Conservation (phyloP, 2,797 vertebrate genomes). For the Acanthornis magna region DNA sequence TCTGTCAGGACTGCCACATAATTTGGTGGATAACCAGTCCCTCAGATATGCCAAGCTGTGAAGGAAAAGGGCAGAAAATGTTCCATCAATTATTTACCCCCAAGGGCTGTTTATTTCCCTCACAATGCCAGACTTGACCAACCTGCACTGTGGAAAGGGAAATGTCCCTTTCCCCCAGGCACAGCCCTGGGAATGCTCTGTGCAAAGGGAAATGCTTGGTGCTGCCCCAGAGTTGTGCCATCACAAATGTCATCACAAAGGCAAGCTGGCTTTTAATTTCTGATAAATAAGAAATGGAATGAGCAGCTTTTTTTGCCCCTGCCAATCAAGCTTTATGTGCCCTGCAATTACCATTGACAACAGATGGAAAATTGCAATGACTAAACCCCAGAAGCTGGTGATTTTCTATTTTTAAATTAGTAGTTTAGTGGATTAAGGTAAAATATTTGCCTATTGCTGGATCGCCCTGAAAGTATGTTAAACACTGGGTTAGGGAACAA, state of each 20-base stretch:
- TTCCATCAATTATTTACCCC: not conserved
- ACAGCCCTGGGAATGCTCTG: not conserved
- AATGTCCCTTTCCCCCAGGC: not conserved
- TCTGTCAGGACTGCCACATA: not conserved
- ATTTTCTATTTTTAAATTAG: not conserved
- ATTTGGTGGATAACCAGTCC: not conserved
- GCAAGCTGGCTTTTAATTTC: not conserved
- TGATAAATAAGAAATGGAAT: not conserved
- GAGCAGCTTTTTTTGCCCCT: not conserved
- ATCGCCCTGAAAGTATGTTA: not conserved
- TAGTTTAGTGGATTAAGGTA: not conserved
- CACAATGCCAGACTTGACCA: not conserved
- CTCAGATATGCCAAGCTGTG: not conserved
- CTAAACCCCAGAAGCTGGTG: not conserved
- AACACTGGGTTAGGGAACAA: not conserved
- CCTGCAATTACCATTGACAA: not conserved
- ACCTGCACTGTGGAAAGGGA: not conserved
- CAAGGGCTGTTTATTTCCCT: not conserved
- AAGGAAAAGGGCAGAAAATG: not conserved
- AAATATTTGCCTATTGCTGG: constrained; percentile 4
- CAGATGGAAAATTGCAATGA: not conserved
- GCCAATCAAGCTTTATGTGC: not conserved
- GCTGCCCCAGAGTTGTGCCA: not conserved
- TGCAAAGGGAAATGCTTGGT: not conserved
- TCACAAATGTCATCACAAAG: not conserved